These are phyloP conservation scores for Bagarius yarrelli DNA, from an alignment of 2,113 vertebrate species.

Conservation along the genomic window DNA sequence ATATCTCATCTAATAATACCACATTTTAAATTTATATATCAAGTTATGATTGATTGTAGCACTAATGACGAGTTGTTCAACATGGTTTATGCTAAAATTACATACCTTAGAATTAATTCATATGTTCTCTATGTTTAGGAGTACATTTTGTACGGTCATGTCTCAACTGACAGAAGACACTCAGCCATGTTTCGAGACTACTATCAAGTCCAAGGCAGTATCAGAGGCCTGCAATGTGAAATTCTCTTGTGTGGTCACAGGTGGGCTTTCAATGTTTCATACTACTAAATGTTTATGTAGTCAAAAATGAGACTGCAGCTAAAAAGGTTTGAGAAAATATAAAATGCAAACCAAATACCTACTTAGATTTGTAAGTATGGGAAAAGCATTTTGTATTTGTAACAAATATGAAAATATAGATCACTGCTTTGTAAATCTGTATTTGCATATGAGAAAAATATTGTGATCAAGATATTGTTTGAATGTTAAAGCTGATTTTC, in stretches of 20 bases:
- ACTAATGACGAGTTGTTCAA: neutral
- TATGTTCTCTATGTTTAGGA: constrained; percentile 75
- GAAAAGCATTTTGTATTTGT: neutral
- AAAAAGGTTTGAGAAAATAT: neutral
- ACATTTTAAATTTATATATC: neutral
- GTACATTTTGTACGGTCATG: constrained; percentile 94
- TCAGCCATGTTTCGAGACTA: constrained; percentile 91
- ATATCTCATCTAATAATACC: too few species aligned
- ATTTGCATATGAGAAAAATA: too few species aligned
- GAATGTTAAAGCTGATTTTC: too few species aligned
- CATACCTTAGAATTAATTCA: constrained; percentile 16
- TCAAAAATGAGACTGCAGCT: neutral
- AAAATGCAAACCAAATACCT: neutral
- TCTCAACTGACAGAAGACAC: constrained; percentile 95
- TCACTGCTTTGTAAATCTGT: neutral
- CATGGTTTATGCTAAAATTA: neutral
- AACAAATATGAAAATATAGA: neutral
- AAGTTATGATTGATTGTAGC: neutral
- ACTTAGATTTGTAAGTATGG: neutral
- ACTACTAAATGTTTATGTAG: neutral
- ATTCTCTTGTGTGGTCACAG: constrained; percentile 93
- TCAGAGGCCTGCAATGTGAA: constrained; percentile 90
- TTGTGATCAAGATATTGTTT: too few species aligned
- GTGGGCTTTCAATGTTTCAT: constrained; percentile 63
- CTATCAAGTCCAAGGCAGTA: constrained; percentile 89